phyloP scores from a whole-genome alignment of 2,113 vertebrate species.

The Leptobrachium leishanense region DNA sequence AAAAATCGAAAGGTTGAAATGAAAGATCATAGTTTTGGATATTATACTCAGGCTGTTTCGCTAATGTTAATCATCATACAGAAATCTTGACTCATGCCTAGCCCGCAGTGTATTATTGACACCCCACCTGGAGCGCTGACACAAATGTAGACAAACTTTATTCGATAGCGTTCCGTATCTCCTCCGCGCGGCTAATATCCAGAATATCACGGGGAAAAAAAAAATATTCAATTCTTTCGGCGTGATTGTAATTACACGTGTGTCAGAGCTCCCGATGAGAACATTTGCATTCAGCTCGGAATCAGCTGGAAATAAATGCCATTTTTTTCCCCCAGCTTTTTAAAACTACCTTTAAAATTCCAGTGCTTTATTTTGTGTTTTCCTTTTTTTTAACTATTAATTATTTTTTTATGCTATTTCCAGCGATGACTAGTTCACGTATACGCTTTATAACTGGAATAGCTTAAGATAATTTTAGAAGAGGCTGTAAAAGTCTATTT shows the following conservation, averaged over 20 bases:
- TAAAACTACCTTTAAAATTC: not conserved
- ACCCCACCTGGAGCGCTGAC: conserved; percentile 6
- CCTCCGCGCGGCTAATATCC: not conserved
- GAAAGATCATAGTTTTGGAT: too few relatives aligned
- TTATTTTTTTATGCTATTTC: not conserved
- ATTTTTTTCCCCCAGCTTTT: not conserved
- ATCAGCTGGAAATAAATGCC: conserved; percentile 4
- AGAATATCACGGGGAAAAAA: not conserved
- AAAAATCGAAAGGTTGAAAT: not conserved
- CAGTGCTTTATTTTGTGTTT: not conserved
- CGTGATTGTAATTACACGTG: conserved; percentile 36
- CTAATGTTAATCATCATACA: conserved; percentile 6
- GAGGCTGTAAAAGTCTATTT: not conserved
- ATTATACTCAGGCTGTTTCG: conserved; percentile 1
- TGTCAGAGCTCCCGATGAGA: conserved; percentile 17
- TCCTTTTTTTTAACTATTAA: not conserved
- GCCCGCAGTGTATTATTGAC: conserved; percentile 3
- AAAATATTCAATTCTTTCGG: not conserved
- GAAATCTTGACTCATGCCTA: conserved; percentile 3
- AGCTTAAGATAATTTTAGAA: conserved; percentile 2
- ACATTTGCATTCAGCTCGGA: conserved; percentile 26
- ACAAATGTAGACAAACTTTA: not conserved
- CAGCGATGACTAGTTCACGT: not conserved
- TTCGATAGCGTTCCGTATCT: not conserved
- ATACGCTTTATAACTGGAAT: not conserved